Evolutionary conservation across 2,888 invertebrate species (phyloP).

Genomic region (Platycnemis pennipes): DNA sequence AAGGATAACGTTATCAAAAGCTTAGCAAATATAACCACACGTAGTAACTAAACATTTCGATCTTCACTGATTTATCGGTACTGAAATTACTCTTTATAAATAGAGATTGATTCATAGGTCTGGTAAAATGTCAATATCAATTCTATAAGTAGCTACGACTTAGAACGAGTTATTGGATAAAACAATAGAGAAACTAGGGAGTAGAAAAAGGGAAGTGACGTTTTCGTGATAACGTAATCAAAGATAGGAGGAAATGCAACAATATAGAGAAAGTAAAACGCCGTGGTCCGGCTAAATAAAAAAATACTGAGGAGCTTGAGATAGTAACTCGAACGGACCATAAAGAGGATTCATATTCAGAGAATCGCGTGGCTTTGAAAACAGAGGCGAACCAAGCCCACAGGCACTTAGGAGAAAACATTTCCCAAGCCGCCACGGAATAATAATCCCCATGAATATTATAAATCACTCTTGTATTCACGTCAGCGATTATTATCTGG

Average conservation of each 20-base stretch:
- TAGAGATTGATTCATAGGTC: too few relatives aligned
- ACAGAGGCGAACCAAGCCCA: background rate
- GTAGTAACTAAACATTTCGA: too few relatives aligned
- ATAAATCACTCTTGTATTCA: background rate
- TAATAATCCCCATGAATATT: background rate
- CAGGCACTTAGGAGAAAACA: background rate
- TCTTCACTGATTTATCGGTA: too few relatives aligned
- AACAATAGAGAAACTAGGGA: too few relatives aligned
- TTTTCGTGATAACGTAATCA: background rate
- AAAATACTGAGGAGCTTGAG: background rate
- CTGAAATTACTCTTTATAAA: too few relatives aligned
- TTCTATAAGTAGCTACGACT: too few relatives aligned
- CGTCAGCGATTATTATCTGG: background rate
- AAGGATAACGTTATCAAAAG: too few relatives aligned
- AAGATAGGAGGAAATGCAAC: background rate
- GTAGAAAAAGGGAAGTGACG: too few relatives aligned
- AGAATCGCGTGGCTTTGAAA: background rate
- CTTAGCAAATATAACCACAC: too few relatives aligned
- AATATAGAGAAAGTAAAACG: background rate
- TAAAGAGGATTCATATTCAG: background rate
- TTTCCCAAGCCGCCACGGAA: background rate
- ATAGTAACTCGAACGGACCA: background rate
- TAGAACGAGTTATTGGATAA: too few relatives aligned
- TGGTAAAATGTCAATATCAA: too few relatives aligned
- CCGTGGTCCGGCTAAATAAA: background rate